phyloP scores from a whole-genome alignment of 1,140 invertebrate species.

The Achroia grisella region DNA sequence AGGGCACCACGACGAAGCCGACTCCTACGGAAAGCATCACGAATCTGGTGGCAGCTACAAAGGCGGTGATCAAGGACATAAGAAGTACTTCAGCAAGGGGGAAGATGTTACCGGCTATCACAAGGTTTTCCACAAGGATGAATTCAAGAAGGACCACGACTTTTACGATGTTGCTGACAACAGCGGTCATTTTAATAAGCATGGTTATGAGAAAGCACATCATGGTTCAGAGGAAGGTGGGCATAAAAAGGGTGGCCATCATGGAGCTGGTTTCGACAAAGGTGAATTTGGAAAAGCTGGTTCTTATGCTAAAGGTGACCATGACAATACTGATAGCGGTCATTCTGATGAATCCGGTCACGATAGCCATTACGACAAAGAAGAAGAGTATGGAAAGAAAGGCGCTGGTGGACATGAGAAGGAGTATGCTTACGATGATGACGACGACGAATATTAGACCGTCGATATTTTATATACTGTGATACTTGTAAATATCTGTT shows the following conservation, averaged over 20 bases:
- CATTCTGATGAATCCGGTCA: conserved; percentile 53
- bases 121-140: conserved; percentile 83
- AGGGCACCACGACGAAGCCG: conserved; percentile 49
- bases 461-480: background rate
- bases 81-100: conserved; percentile 80
- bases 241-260: conserved; percentile 72
- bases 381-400: conserved; percentile 45
- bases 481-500: conserved; percentile 37
- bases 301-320: conserved; percentile 67
- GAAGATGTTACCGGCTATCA: conserved; percentile 81
- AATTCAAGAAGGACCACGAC: conserved; percentile 82
- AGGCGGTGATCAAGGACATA: conserved; percentile 80
- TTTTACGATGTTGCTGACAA: conserved; percentile 82
- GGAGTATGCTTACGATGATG: conserved; percentile 43
- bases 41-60: conserved; percentile 75
- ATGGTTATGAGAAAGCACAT: conserved; percentile 70
- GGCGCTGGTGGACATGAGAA: conserved; percentile 39
- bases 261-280: conserved; percentile 70
- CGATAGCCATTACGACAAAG: conserved; percentile 44
- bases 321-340: conserved; percentile 57
- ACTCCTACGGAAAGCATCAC: conserved; percentile 62
- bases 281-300: conserved; percentile 69
- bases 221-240: conserved; percentile 71
- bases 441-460: conserved; percentile 31
- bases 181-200: conserved; percentile 77